A percentile compares a stretch with the other conserved stretches of the same genome.
Conservation (phyloP, 2,797 vertebrate genomes). For the Oryzias dopingdopingensis region DNA sequence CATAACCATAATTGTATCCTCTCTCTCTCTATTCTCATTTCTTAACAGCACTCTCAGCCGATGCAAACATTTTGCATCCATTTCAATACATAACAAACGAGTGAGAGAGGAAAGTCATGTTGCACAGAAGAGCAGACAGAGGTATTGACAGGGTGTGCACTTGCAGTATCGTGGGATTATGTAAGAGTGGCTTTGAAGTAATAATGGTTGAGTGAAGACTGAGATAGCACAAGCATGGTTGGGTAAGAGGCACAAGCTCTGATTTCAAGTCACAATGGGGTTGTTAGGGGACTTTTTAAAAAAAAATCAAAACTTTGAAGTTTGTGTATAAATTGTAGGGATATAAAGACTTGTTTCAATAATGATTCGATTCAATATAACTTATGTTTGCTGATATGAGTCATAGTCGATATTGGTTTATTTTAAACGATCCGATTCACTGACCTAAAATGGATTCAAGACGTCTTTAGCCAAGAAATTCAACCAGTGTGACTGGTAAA, state of each 20-base stretch:
- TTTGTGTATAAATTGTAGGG: background rate
- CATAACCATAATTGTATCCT: slow-evolving; percentile 29
- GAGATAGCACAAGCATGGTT: slow-evolving; percentile 28
- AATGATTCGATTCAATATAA: too few species aligned
- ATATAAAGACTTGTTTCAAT: too few species aligned
- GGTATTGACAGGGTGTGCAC: slow-evolving; percentile 11
- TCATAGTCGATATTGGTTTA: too few species aligned
- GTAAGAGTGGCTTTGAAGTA: slow-evolving; percentile 52
- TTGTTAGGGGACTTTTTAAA: slow-evolving; percentile 1
- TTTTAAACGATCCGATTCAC: too few species aligned
- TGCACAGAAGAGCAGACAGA: slow-evolving; percentile 14
- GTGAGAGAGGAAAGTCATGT: slow-evolving; percentile 1
- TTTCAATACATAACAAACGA: slow-evolving; percentile 13
- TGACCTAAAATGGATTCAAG: too few species aligned
- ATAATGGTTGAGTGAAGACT: slow-evolving; percentile 39
- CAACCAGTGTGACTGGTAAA: too few species aligned
- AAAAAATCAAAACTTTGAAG: background rate
- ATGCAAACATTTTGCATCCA: slow-evolving; percentile 10
- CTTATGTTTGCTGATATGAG: too few species aligned
- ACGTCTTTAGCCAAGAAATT: too few species aligned
- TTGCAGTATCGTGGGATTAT: slow-evolving; percentile 41
- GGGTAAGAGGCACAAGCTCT: slow-evolving; percentile 18
- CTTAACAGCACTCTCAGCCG: background rate
- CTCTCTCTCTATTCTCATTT: background rate
- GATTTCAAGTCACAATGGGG: slow-evolving; percentile 23